Base-by-base conservation (phyloP, 2,888 invertebrate genomes). In the Apantesis nais region DNA sequence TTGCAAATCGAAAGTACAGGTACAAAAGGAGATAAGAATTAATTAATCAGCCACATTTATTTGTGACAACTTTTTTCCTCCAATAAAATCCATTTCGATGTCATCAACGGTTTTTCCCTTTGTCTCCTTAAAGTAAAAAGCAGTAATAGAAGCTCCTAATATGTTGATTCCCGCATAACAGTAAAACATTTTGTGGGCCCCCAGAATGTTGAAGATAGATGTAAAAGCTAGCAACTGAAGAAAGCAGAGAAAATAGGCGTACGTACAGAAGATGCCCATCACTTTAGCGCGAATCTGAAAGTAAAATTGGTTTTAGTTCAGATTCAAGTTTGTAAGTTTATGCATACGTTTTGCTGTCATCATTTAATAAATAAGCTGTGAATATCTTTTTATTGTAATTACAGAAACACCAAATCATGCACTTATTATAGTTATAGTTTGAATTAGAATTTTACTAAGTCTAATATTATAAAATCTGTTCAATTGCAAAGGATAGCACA, bases 221-320 rank as follows among this genome's bases (percentile, higher is more conserved):
- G 81, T 75, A 66, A 86, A 89, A 0, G 80, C 74, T 12, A 70
- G 73, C 8, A 89, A 76, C 58, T 85, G 86, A 22, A 86, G n/a
- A 72, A 88, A 90, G 2, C 91, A 79, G 29, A 86, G 76, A 25
- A 91, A 86, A 89, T 92, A 95, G 5, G 89, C 88, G 77, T 91
- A 92, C 0, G 90, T 88, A 1, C 91, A 87, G 25, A 90, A 84
- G 62, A 89, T 86, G 0, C 92, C 91, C 63, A 90, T 82, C 0
- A 89, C 85, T 74, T 90, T 91, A 0, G 90, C 91, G 55, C 92
- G 86, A 48, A 92, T 88, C 91, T 92, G 87, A 41, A 88, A 88
- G 67, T 66, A 72, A 67, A 61, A 52, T 48, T 44, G 22, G 11
- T 9, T 19, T 39, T 16, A 5, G 55, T 8, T 48, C n/a, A 52